Conservation (phyloP, 2,888 invertebrate genomes). For the Hyposoter didymator region DNA sequence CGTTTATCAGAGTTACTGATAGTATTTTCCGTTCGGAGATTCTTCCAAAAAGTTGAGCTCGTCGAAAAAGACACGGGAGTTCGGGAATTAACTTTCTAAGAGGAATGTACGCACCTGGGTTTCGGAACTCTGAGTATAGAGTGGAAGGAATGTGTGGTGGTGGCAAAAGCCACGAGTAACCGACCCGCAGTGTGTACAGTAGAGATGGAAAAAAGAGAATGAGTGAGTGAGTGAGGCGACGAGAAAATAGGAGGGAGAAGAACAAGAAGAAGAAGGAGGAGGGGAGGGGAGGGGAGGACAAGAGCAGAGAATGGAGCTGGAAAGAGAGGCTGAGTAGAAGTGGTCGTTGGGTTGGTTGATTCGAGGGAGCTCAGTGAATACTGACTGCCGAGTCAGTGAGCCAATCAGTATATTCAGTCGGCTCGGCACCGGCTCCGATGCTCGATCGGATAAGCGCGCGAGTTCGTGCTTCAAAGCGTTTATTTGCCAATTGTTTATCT, state of each 20-base stretch:
- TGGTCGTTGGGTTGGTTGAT: slow-evolving; percentile 72
- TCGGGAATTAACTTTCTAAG: slow-evolving; percentile 61
- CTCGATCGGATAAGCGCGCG: slow-evolving; percentile 56
- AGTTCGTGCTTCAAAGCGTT: slow-evolving; percentile 2
- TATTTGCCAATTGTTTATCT: slow-evolving; percentile 4
- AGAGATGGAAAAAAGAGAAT: slow-evolving; percentile 30
- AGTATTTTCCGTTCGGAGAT: not conserved
- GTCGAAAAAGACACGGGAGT: slow-evolving; percentile 1
- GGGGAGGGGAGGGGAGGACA: slow-evolving; percentile 23
- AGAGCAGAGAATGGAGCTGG: slow-evolving; percentile 75
- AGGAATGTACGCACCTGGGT: slow-evolving; percentile 67
- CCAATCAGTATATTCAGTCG: slow-evolving; percentile 78
- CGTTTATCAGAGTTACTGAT: not conserved
- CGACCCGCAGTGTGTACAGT: slow-evolving; percentile 29
- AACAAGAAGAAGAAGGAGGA: slow-evolving; percentile 30
- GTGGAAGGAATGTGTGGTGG: slow-evolving; percentile 5
- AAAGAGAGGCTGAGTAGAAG: slow-evolving; percentile 74
- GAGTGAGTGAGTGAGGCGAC: slow-evolving; percentile 10
- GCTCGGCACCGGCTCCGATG: slow-evolving; percentile 69
- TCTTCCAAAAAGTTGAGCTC: not conserved
- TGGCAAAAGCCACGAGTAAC: slow-evolving; percentile 44
- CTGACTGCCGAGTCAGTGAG: slow-evolving; percentile 74
- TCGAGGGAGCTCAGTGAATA: slow-evolving; percentile 71
- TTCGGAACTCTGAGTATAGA: slow-evolving; percentile 37
- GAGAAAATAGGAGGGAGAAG: slow-evolving; percentile 17